Percentiles rank a stretch among this genome's conserved stretches.
Evolutionary conservation across 2,113 vertebrate genomes (phyloP).

Genomic region (Neodon shergylaensis): DNA sequence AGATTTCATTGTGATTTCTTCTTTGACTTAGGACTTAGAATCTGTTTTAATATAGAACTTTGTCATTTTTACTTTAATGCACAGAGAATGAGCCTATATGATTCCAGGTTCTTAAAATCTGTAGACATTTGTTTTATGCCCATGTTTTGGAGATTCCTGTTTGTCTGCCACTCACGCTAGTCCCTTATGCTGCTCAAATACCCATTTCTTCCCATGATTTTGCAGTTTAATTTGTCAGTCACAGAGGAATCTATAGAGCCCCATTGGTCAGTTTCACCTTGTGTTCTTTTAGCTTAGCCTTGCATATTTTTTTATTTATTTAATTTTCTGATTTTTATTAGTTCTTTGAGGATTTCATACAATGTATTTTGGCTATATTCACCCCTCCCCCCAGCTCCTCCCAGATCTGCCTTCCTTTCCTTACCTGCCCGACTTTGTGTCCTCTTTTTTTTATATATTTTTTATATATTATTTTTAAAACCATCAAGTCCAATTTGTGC

Average conservation of each 20-base stretch:
- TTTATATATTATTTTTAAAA: neutral
- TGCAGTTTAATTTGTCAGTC: neutral
- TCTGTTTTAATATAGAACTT: constrained; percentile 3
- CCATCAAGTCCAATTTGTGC: neutral
- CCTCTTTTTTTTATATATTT: neutral
- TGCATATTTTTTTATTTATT: neutral
- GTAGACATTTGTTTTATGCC: neutral
- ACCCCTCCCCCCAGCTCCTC: neutral
- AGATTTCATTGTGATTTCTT: neutral
- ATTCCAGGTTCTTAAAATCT: neutral
- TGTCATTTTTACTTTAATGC: neutral
- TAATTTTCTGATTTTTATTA: neutral
- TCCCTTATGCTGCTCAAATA: neutral
- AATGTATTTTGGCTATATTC: neutral
- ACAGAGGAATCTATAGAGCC: neutral
- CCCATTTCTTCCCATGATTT: neutral
- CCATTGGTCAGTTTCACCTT: neutral
- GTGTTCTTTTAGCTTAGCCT: neutral
- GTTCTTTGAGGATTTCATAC: neutral
- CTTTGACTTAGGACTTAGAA: neutral
- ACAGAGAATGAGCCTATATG: neutral
- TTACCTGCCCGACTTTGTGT: neutral
- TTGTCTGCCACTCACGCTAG: neutral
- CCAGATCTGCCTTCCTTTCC: neutral
- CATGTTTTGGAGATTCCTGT: neutral